phyloP scores from a whole-genome alignment of 2,113 vertebrate genomes.

The Gymnarchus niloticus region DNA sequence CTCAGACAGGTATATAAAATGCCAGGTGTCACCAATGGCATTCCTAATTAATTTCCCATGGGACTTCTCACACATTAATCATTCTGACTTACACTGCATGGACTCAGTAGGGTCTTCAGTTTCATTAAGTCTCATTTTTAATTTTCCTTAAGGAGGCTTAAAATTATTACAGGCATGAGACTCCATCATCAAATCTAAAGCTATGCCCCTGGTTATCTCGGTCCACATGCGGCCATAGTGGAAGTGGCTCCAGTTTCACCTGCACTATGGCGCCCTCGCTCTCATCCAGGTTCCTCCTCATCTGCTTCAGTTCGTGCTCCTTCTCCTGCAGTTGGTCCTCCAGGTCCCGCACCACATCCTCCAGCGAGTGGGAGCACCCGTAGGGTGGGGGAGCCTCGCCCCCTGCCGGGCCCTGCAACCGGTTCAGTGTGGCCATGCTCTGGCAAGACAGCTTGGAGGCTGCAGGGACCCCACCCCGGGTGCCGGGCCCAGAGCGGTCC shows the following conservation, averaged over 20 bases:
- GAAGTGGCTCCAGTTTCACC: slow-evolving; percentile 55
- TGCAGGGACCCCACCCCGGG: slow-evolving; percentile 57
- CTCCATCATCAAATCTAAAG: not conserved
- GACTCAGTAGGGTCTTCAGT: not conserved
- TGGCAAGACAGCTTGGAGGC: slow-evolving; percentile 66
- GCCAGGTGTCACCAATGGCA: not conserved
- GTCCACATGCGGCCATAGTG: not conserved
- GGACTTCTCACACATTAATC: not conserved
- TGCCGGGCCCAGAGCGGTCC: slow-evolving; percentile 67
- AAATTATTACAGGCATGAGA: not conserved
- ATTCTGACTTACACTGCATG: not conserved
- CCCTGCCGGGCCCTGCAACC: slow-evolving; percentile 62
- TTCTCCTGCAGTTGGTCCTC: slow-evolving; percentile 82
- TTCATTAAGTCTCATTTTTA: not conserved
- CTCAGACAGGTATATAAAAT: not conserved
- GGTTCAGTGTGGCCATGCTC: slow-evolving; percentile 76
- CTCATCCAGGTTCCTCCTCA: slow-evolving; percentile 82
- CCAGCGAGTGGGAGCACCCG: slow-evolving; percentile 78
- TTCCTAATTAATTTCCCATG: too few species aligned
- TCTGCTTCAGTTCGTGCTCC: slow-evolving; percentile 80
- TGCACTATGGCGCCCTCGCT: slow-evolving; percentile 83
- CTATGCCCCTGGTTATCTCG: not conserved
- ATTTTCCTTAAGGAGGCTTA: not conserved
- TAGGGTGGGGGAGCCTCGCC: slow-evolving; percentile 80
- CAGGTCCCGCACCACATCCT: slow-evolving; percentile 79